A percentile compares a stretch with the other conserved stretches of the same genome.
phyloP scores from a whole-genome alignment of 2,888 invertebrate species.

The Gnatocerus cornutus region DNA sequence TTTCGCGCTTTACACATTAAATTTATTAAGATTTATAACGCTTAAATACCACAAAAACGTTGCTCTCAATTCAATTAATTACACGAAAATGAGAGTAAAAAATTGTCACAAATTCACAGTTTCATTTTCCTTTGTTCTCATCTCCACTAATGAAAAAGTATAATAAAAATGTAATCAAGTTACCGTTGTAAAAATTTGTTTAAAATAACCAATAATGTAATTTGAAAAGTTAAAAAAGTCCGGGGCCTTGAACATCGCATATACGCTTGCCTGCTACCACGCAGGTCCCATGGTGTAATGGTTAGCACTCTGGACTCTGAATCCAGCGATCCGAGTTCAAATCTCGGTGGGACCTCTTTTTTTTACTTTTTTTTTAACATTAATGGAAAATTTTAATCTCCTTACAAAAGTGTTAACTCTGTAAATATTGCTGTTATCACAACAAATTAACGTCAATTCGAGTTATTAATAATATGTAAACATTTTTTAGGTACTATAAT shows the following conservation, averaged over 20 bases:
- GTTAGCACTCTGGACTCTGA: slow-evolving; percentile 88
- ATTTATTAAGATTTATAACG: slow-evolving; percentile 34
- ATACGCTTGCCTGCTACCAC: neutral
- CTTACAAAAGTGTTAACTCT: too few relatives aligned
- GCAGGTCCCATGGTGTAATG: slow-evolving; percentile 73
- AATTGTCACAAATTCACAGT: neutral
- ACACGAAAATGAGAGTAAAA: neutral
- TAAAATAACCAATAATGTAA: neutral
- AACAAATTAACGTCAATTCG: neutral
- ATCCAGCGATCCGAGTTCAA: slow-evolving; percentile 88
- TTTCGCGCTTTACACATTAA: slow-evolving; percentile 1
- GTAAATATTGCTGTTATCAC: too few relatives aligned
- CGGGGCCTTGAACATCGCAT: neutral
- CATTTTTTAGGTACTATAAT: too few relatives aligned
- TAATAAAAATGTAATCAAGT: neutral
- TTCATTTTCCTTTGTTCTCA: neutral
- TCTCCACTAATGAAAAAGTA: neutral
- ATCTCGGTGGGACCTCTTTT: slow-evolving; percentile 81
- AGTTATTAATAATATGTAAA: neutral
- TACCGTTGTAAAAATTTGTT: too few relatives aligned
- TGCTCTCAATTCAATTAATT: slow-evolving; percentile 8
- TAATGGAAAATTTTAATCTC: neutral
- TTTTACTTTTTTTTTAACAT: neutral
- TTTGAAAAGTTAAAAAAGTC: too few relatives aligned
- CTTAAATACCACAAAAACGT: neutral